These are phyloP conservation scores for Seriola rivoliana DNA, from an alignment of 2,113 vertebrate species.

Conservation along the genomic window DNA sequence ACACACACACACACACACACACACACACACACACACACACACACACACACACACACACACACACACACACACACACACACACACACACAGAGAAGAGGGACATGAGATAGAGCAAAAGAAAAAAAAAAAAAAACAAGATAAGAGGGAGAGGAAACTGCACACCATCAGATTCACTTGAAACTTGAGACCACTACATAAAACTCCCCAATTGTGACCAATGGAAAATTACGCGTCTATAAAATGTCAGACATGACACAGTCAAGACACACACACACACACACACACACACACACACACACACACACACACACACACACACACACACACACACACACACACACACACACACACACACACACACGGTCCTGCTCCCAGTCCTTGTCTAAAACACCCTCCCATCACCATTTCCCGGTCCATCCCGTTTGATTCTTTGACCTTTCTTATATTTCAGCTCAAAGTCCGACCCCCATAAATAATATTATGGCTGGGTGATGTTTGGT, in stretches of 20 bases:
- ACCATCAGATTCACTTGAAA: constrained; percentile 1
- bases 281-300: constrained; percentile 12
- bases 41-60: constrained; percentile 1
- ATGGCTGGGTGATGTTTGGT: constrained; percentile 48
- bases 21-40: neutral
- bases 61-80: neutral
- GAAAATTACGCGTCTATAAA: constrained; percentile 65
- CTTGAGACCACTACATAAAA: constrained; percentile 62
- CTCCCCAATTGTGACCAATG: constrained; percentile 53
- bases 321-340: constrained; percentile 14
- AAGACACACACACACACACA: constrained; percentile 10
- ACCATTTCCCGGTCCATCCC: constrained; percentile 30
- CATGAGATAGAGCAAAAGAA: neutral
- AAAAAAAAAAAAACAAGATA: constrained; percentile 14
- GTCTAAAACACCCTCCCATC: constrained; percentile 34
- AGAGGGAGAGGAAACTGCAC: neutral
- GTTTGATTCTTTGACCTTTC: constrained; percentile 83
- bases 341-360: constrained; percentile 19
- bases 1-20: neutral
- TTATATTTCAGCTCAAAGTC: constrained; percentile 81
- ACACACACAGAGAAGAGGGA: neutral
- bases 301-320: constrained; percentile 14
- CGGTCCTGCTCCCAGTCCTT: neutral
- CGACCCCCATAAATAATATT: constrained; percentile 85
- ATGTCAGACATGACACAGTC: constrained; percentile 53